Percentiles rank a stretch among this genome's conserved stretches.
These are phyloP conservation scores for Enteromius trimaculatus DNA, from an alignment of 2,797 vertebrate species.

Conservation along the genomic window DNA sequence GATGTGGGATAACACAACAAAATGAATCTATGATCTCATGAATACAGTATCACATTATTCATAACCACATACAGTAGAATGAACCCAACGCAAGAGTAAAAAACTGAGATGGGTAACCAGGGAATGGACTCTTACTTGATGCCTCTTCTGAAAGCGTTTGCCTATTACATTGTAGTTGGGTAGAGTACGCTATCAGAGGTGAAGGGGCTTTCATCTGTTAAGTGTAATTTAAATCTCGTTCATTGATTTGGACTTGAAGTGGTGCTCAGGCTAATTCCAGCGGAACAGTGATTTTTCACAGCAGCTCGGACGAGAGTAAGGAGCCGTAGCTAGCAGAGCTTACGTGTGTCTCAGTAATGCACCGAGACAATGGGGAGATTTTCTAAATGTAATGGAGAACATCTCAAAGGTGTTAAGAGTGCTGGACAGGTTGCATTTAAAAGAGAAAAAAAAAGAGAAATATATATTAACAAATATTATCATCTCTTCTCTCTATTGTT, in stretches of 20 bases:
- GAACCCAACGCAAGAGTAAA: neutral
- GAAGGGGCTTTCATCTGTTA: constrained; percentile 66
- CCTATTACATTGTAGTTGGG: constrained; percentile 50
- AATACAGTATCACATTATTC: neutral
- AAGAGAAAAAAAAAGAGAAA: neutral
- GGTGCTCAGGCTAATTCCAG: constrained; percentile 68
- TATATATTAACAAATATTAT: too few relatives aligned
- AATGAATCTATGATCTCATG: neutral
- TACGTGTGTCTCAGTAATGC: constrained; percentile 13
- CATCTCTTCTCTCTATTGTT: neutral
- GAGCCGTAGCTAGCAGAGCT: constrained; percentile 13
- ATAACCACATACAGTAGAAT: neutral
- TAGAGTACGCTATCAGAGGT: constrained; percentile 64
- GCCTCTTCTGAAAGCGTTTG: constrained; percentile 22
- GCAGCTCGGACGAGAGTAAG: neutral
- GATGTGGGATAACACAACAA: neutral
- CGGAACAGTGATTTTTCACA: constrained; percentile 57
- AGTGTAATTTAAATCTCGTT: constrained; percentile 66
- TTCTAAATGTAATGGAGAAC: constrained; percentile 10
- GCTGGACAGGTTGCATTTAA: neutral
- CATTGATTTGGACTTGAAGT: constrained; percentile 68
- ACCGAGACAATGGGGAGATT: neutral
- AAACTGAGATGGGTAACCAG: neutral
- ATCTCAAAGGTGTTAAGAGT: neutral
- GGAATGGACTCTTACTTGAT: constrained; percentile 7